Evolutionary conservation across 2,797 vertebrate species (phyloP).

Genomic region (Diceros bicornis): DNA sequence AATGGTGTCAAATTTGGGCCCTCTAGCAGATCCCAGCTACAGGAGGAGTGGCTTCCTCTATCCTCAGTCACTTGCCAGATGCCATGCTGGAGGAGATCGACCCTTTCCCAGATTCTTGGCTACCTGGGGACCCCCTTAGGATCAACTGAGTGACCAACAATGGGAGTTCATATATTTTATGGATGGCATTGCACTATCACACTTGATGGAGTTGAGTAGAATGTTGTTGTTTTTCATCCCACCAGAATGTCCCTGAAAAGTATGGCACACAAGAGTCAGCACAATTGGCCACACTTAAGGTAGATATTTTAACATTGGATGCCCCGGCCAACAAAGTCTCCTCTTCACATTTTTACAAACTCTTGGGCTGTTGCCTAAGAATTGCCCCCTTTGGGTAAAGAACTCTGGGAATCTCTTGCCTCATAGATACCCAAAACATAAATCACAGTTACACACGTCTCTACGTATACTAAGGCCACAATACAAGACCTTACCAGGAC

Average conservation of each 20-base stretch:
- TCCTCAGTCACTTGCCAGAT: slow-evolving; percentile 32
- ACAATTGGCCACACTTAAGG: background rate
- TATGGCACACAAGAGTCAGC: background rate
- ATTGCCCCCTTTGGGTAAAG: slow-evolving; percentile 13
- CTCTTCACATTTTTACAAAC: background rate
- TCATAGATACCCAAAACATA: slow-evolving; percentile 54
- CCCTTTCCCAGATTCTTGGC: background rate
- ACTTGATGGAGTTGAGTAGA: slow-evolving; percentile 38
- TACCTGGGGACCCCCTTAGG: background rate
- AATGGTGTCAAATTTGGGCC: background rate
- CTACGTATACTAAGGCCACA: slow-evolving; percentile 29
- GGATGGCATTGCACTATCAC: background rate
- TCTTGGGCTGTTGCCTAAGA: background rate
- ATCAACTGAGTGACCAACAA: slow-evolving; percentile 1
- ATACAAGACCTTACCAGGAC: background rate
- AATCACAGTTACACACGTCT: slow-evolving; percentile 13
- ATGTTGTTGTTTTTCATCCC: slow-evolving; percentile 38
- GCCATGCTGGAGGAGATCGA: background rate
- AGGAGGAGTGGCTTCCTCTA: background rate
- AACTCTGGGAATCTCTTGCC: slow-evolving; percentile 48
- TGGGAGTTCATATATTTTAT: slow-evolving; percentile 13
- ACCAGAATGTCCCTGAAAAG: slow-evolving; percentile 40
- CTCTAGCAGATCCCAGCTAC: background rate
- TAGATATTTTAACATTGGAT: slow-evolving; percentile 36
- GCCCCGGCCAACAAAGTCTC: background rate